phyloP scores from a whole-genome alignment of 2,888 invertebrate genomes.

The Ochlodes sylvanus region DNA sequence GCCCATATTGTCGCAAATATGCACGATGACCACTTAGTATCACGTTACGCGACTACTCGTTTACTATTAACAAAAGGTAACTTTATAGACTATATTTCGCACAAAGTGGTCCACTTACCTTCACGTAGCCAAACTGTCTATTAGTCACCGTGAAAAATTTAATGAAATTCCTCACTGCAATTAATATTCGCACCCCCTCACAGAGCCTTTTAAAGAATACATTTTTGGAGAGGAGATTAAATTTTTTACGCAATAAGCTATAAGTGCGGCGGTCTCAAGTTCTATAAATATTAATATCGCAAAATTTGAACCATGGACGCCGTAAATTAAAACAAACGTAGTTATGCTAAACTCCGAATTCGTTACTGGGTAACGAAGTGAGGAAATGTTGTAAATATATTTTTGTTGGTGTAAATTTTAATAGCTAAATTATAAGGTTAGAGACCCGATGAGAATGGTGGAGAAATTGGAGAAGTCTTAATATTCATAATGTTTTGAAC shows the following conservation, averaged over 20 bases:
- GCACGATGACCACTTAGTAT: too few species aligned
- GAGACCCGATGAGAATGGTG: not conserved
- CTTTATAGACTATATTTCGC: too few species aligned
- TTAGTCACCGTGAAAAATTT: not conserved
- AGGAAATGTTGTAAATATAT: not conserved
- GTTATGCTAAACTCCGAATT: conserved; percentile 31
- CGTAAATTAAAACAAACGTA: conserved; percentile 34
- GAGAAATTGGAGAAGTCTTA: not conserved
- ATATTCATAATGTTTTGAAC: too few species aligned
- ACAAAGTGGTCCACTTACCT: too few species aligned
- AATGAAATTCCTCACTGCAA: conserved; percentile 10
- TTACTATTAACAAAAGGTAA: too few species aligned
- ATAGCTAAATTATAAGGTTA: not conserved
- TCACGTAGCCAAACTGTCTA: not conserved
- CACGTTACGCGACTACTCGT: too few species aligned
- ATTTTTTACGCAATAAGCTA: conserved; percentile 34
- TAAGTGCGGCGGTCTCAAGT: conserved; percentile 19
- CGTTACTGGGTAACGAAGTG: conserved; percentile 13
- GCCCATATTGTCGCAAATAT: too few species aligned
- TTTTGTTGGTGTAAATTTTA: not conserved
- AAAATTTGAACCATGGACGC: conserved; percentile 29
- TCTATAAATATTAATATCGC: conserved; percentile 34
- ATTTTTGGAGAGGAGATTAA: conserved; percentile 28
- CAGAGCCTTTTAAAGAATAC: conserved; percentile 10
- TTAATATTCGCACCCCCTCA: conserved; percentile 19